A percentile compares a stretch with the other conserved stretches of the same genome.
Conservation (phyloP, 2,113 vertebrate species). For the Silurus asotus region DNA sequence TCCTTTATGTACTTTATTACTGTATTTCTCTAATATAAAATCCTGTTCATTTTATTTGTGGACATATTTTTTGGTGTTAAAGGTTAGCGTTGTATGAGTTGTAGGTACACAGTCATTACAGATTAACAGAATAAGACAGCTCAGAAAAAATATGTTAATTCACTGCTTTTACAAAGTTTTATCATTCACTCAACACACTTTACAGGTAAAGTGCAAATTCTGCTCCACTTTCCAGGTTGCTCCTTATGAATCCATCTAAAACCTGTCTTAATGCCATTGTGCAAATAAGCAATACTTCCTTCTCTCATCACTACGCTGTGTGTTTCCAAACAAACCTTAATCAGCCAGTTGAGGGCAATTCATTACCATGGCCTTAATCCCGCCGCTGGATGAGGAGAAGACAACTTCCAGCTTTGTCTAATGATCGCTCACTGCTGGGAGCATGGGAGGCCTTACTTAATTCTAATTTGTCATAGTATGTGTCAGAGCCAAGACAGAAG, state of each 20-base stretch:
- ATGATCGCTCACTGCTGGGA: constrained; percentile 46
- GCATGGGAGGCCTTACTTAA: constrained; percentile 37
- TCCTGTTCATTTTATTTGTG: not conserved
- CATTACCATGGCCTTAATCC: constrained; percentile 47
- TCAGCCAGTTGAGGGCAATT: constrained; percentile 41
- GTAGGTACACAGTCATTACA: not conserved
- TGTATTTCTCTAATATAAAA: not conserved
- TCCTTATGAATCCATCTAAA: not conserved
- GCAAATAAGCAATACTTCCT: constrained; percentile 24
- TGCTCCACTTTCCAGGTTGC: constrained; percentile 9
- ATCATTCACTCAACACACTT: constrained; percentile 12
- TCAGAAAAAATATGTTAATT: constrained; percentile 10
- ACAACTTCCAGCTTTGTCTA: constrained; percentile 50
- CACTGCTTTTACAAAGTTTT: not conserved
- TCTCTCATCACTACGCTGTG: constrained; percentile 31
- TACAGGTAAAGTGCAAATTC: constrained; percentile 4
- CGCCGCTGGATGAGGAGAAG: constrained; percentile 29
- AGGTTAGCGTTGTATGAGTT: not conserved
- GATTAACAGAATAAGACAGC: not conserved
- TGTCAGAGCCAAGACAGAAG: constrained; percentile 53
- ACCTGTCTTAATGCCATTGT: constrained; percentile 2
- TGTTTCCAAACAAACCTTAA: constrained; percentile 48
- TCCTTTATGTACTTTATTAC: not conserved
- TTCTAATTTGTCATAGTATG: constrained; percentile 57
- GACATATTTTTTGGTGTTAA: constrained; percentile 3